Evolutionary conservation across 2,113 vertebrate species (phyloP), one percentile per base, ranked within the genome.

Genomic region (Prietella phreatophila): DNA sequence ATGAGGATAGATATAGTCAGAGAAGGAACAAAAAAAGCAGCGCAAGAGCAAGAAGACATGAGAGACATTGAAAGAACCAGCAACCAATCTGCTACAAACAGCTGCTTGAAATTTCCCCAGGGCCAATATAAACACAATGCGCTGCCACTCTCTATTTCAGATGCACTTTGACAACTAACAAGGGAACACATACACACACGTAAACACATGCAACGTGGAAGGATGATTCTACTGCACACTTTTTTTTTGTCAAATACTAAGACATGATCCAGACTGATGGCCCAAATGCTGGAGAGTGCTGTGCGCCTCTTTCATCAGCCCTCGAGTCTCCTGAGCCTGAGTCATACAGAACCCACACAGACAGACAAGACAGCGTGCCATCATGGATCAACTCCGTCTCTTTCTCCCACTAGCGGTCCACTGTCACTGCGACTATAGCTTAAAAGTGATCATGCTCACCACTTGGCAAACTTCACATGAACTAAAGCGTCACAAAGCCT

Each of bases 401-500:
- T 76, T 84, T 80, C 89, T 79, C 61, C 89, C 89, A 86, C 78
- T 42, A 76, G 75, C 53, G 22, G n/a, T 39, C 65, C 61, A 78
- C 88, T 76, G 91, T 86, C 71, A 13, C 79, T 71, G 85, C 90
- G 84, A 89, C 71, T 36, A 50, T 50, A 81, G 61, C 67, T 89
- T 47, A 69, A 85, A 81, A 89, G 81, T 61, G 80, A 87, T 73
- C 83, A n/a, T 56, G 53, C 75, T 83, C 76, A 85, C 47, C 82
- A 17, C 47, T 84, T 86, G 82, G 85, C 82, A 87, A 81, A 84
- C 86, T 85, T 85, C 56, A 56, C 83, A 55, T 55, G 75, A 60
- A 50, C 50, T 94, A 92, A 90, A 94, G 92, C 91, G 88, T 87
- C 87, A 87, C 67, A 78, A 88, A 75, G 85, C 65, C 47, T 67